Conservation (phyloP, 2,888 invertebrate species). For the Diarsia mendica region DNA sequence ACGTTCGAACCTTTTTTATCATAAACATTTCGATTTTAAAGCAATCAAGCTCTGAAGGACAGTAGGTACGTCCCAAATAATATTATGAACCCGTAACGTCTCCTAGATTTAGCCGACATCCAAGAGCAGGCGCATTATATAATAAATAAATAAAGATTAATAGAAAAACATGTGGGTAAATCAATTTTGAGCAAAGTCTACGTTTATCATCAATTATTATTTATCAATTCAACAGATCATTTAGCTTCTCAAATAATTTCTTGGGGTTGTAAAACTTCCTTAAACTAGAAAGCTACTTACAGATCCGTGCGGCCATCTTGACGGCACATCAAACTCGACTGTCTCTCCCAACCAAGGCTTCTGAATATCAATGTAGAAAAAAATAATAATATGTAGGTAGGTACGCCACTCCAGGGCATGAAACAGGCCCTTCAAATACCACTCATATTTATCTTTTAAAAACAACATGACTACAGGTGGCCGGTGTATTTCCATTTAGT, state of each 20-base stretch:
- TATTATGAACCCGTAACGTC: too few species aligned
- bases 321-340: slow-evolving; percentile 17
- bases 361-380: slow-evolving; percentile 1
- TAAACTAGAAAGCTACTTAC: slow-evolving; percentile 20
- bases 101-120: too few species aligned
- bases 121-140: too few species aligned
- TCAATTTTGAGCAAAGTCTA: too few species aligned
- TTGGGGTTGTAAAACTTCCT: neutral
- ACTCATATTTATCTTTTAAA: slow-evolving; percentile 36
- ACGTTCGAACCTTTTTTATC: neutral
- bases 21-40: too few species aligned
- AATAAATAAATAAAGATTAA: too few species aligned
- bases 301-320: slow-evolving; percentile 16
- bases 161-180: too few species aligned
- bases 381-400: neutral
- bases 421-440: slow-evolving; percentile 25
- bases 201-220: neutral
- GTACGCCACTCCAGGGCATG: slow-evolving; percentile 18
- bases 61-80: too few species aligned
- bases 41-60: too few species aligned
- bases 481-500: slow-evolving; percentile 19
- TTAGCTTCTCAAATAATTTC: neutral
- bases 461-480: slow-evolving; percentile 25
- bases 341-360: neutral
- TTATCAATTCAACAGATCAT: neutral